These are phyloP conservation scores for Microcebus murinus DNA, from an alignment of 2,113 vertebrate species.

Conservation along the genomic window DNA sequence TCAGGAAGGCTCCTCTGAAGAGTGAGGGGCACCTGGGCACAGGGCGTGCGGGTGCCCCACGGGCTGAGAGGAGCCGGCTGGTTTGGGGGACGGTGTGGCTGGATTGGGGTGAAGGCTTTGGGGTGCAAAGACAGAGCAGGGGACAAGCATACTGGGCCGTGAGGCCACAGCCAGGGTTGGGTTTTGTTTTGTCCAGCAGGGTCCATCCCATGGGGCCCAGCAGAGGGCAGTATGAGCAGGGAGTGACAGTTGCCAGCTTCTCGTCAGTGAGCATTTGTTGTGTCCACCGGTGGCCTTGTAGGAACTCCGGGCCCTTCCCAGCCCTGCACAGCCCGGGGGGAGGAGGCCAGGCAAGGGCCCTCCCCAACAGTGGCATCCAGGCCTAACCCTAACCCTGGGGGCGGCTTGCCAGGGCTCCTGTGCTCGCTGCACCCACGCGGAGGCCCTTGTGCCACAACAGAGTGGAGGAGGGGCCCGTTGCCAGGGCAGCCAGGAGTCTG, in stretches of 20 bases:
- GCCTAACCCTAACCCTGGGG: too few relatives aligned
- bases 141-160: rapidly evolving
- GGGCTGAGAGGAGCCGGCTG: not conserved
- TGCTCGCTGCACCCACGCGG: not conserved
- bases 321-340: not conserved
- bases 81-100: not conserved
- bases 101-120: not conserved
- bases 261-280: not conserved
- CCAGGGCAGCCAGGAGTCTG: not conserved
- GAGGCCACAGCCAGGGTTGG: not conserved
- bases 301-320: not conserved
- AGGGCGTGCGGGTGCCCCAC: not conserved
- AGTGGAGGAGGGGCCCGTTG: not conserved
- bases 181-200: not conserved
- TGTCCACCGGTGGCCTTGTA: not conserved
- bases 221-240: not conserved
- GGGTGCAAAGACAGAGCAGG: not conserved
- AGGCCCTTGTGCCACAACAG: not conserved
- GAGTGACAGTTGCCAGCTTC: not conserved
- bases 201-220: not conserved
- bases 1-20: not conserved
- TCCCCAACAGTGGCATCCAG: not conserved
- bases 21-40: not conserved
- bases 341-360: not conserved
- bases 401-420: not conserved